Conservation (phyloP, 2,113 vertebrate genomes). For the Chamaea fasciata region DNA sequence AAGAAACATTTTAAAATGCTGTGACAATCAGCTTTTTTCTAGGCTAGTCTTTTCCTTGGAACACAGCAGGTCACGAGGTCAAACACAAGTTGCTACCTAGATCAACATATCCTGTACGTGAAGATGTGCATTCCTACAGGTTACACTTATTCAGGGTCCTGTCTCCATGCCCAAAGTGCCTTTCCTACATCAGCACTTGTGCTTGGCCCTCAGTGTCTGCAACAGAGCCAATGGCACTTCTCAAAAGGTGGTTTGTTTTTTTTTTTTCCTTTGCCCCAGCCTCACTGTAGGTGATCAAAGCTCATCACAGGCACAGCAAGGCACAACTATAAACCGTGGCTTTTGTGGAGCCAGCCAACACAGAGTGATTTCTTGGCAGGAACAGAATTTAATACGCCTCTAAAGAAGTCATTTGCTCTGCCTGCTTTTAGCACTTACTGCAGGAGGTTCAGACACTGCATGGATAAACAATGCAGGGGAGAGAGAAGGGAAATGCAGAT, state of each 20-base stretch:
- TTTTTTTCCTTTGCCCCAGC: not conserved
- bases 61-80: not conserved
- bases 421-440: not conserved
- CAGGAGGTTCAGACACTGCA: not conserved
- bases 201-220: not conserved
- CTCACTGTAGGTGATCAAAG: constrained; percentile 8
- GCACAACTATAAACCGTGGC: not conserved
- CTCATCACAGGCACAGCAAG: not conserved
- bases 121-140: not conserved
- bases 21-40: not conserved
- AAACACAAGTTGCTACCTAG: not conserved
- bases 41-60: not conserved
- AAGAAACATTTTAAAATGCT: not conserved
- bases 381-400: not conserved
- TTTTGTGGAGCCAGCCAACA: constrained; percentile 2
- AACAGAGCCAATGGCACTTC: not conserved
- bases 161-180: not conserved
- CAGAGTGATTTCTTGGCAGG: constrained; percentile 32
- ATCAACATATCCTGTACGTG: fast-evolving
- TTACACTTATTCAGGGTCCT: not conserved
- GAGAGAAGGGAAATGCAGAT: not conserved
- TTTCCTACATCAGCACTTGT: not conserved
- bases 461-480: not conserved
- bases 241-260: not conserved
- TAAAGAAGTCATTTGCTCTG: not conserved